Evolutionary conservation across 2,113 vertebrate species (phyloP).

Genomic region (Columbina picui): DNA sequence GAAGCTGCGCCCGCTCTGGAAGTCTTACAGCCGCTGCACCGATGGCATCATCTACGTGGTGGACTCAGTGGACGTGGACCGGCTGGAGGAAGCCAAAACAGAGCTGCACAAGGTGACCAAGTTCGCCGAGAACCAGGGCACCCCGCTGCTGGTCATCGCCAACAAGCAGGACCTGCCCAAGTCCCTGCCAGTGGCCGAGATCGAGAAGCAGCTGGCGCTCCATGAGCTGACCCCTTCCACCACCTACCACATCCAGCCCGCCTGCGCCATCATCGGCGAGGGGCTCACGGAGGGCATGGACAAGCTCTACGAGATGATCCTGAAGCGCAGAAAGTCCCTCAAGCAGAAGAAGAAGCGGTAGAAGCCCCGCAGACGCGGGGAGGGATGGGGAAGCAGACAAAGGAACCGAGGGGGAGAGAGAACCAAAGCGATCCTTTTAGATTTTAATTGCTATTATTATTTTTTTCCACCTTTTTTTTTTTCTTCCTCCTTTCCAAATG

Average conservation of each 20-base stretch:
- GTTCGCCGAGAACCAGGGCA: slow-evolving; percentile 96
- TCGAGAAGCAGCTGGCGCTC: slow-evolving; percentile 94
- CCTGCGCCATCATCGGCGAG: slow-evolving; percentile 96
- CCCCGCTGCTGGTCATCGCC: slow-evolving; percentile 94
- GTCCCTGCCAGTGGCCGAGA: slow-evolving; percentile 90
- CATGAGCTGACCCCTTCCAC: slow-evolving; percentile 92
- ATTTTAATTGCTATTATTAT: background rate
- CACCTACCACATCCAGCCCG: slow-evolving; percentile 93
- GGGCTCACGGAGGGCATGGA: slow-evolving; percentile 97
- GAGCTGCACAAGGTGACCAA: slow-evolving; percentile 97
- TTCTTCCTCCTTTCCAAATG: background rate
- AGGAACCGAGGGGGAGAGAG: slow-evolving; percentile 50
- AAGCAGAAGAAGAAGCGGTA: slow-evolving; percentile 97
- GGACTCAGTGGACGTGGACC: slow-evolving; percentile 95
- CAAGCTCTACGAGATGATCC: slow-evolving; percentile 96
- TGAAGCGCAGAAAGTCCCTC: slow-evolving; percentile 91
- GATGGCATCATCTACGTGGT: slow-evolving; percentile 98
- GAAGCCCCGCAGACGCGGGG: slow-evolving; percentile 31
- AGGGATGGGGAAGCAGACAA: slow-evolving; percentile 53
- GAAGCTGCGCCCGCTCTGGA: slow-evolving; percentile 96
- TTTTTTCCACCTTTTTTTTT: fast-evolving
- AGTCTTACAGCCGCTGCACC: slow-evolving; percentile 96
- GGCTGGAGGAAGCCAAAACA: slow-evolving; percentile 93
- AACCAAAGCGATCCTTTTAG: slow-evolving; percentile 63
- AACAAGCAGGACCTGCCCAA: slow-evolving; percentile 98